Evolutionary conservation across 2,797 vertebrate genomes (phyloP).

Genomic region (Chiloscyllium punctatum): DNA sequence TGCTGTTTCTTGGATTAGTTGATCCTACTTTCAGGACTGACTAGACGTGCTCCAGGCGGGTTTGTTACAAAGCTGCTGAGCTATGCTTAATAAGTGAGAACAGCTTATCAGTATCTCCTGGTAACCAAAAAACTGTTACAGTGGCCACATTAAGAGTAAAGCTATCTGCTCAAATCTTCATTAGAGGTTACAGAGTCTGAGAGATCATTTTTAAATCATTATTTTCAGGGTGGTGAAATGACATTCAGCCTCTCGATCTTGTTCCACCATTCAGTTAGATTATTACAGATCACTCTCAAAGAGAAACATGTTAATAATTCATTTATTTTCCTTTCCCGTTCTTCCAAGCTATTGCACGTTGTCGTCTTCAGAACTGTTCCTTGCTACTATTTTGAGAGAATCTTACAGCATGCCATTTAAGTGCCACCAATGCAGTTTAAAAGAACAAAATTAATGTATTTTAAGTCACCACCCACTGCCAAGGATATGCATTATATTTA

Average conservation of each 20-base stretch:
- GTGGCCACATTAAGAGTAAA: neutral
- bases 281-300: neutral
- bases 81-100: neutral
- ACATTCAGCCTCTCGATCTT: neutral
- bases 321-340: neutral
- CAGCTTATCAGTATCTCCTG: neutral
- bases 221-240: neutral
- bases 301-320: neutral
- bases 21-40: neutral
- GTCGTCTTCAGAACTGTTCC: neutral
- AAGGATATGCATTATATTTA: neutral
- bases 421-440: neutral
- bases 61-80: neutral
- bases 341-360: neutral
- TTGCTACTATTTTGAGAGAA: neutral
- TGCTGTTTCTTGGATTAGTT: neutral
- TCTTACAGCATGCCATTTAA: neutral
- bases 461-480: neutral
- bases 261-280: neutral
- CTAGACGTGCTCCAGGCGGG: neutral
- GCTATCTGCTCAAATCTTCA: neutral
- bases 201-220: neutral
- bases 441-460: neutral
- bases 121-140: neutral
- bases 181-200: neutral